Evolutionary conservation across 2,888 invertebrate species (phyloP), one percentile per base, ranked within the genome.

Genomic region (Orthosia incerta): DNA sequence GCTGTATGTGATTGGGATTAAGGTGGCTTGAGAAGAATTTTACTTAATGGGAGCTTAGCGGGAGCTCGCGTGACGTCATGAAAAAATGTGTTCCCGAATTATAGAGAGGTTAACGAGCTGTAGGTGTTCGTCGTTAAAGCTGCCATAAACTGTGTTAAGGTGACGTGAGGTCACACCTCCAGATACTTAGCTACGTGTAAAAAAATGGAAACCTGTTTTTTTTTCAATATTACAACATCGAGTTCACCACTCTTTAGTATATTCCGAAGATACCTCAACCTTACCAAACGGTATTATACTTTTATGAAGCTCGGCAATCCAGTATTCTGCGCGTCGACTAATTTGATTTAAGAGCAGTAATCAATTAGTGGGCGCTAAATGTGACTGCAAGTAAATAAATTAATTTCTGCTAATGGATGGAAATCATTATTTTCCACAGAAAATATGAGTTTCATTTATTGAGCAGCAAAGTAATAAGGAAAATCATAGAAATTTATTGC

Each of bases 71-170:
- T 92, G 90, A 90, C 89, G 90, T 91, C 90, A 90, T 83, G 87
- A 84, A 85, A 84, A 88, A 90, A 92, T 92, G 89, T 93, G 92
- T 93, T 89, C 87, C 88, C 89, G 88, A 90, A 90, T 92, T 91
- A 92, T 91, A 91, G 91, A 90, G 89, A 91, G 91, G 91, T 92
- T 94, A 93, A 93, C 92, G 93, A 93, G 92, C 89, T 90, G 88
- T 88, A 91, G 92, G 92, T 92, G 91, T 90, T 91, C 87, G 89
- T 91, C 93, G 91, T 93, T 93, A 92, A 91, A 91, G 89, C 89
- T 89, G 89, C 91, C 88, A 91, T 93, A 93, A 93, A 93, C 86
- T 88, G 89, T 83, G 91, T 88, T 93, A 93, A 93, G 92, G 92
- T 90, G 93, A 91, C 92, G 87, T 89, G 89, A 89, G 88, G 91